phyloP scores from a whole-genome alignment of 2,888 invertebrate species.

The Erannis defoliaria region DNA sequence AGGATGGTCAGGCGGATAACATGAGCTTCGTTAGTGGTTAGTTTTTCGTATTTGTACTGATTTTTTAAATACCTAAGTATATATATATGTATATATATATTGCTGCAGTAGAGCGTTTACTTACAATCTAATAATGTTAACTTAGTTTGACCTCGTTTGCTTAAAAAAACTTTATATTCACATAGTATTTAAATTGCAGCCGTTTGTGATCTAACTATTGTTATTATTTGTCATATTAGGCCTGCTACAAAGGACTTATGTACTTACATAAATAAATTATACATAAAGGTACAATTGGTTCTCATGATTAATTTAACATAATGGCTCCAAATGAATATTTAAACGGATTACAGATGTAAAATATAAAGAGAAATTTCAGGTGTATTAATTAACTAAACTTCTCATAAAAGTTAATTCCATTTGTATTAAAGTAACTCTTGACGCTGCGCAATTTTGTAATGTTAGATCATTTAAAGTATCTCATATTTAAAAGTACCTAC shows the following conservation, averaged over 20 bases:
- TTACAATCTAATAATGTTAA: too few species aligned
- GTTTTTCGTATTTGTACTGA: too few species aligned
- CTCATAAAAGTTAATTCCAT: conserved; percentile 26
- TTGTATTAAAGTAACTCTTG: conserved; percentile 15
- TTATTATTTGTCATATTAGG: background rate
- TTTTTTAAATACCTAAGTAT: too few species aligned
- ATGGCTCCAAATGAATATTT: conserved; percentile 29
- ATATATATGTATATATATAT: too few species aligned
- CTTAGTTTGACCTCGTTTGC: too few species aligned
- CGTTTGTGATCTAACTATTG: background rate
- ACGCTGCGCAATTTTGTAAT: conserved; percentile 12
- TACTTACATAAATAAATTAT: too few species aligned
- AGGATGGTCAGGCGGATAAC: too few species aligned
- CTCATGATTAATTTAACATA: conserved; percentile 25
- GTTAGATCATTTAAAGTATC: conserved; percentile 13
- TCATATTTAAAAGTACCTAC: conserved; percentile 14
- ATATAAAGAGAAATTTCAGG: conserved; percentile 18
- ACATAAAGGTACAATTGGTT: conserved; percentile 9
- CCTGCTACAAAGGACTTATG: conserved; percentile 1
- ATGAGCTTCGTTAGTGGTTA: too few species aligned
- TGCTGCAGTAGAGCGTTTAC: too few species aligned
- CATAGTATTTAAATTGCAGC: too few species aligned
- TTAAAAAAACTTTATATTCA: too few species aligned
- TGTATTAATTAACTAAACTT: conserved; percentile 31
- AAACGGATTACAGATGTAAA: conserved; percentile 29